Evolutionary conservation across 2,888 invertebrate genomes (phyloP).

Genomic region (Eremobia ochroleuca): DNA sequence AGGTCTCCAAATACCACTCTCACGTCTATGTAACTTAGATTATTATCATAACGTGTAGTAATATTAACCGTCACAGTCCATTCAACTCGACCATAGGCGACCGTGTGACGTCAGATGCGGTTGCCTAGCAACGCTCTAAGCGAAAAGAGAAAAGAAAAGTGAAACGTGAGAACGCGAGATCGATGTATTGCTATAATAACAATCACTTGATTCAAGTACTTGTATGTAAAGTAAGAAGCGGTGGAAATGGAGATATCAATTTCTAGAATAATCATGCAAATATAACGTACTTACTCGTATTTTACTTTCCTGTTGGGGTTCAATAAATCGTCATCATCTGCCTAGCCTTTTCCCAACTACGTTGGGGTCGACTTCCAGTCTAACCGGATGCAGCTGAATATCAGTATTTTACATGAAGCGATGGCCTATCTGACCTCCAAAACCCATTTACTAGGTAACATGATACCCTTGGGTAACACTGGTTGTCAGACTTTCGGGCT

Average conservation of each 20-base stretch:
- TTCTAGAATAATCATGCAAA: constrained; percentile 12
- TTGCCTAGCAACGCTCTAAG: constrained; percentile 59
- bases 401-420: neutral
- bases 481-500: neutral
- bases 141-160: constrained; percentile 81
- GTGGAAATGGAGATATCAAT: neutral
- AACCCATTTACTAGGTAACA: neutral
- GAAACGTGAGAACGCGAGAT: constrained; percentile 76
- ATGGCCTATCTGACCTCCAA: neutral
- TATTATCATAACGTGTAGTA: constrained; percentile 26
- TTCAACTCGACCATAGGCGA: constrained; percentile 67
- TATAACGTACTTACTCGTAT: neutral
- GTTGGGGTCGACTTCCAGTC: neutral
- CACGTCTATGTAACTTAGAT: neutral
- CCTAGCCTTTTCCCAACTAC: neutral
- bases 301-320: neutral
- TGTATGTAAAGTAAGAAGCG: constrained; percentile 5
- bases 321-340: neutral
- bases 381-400: neutral
- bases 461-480: neutral
- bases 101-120: constrained; percentile 65
- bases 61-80: constrained; percentile 11
- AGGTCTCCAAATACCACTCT: constrained; percentile 12
- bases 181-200: constrained; percentile 65
- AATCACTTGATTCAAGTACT: constrained; percentile 60